Base-by-base conservation (phyloP, 2,113 vertebrate genomes). In the Eurystomus gularis region DNA sequence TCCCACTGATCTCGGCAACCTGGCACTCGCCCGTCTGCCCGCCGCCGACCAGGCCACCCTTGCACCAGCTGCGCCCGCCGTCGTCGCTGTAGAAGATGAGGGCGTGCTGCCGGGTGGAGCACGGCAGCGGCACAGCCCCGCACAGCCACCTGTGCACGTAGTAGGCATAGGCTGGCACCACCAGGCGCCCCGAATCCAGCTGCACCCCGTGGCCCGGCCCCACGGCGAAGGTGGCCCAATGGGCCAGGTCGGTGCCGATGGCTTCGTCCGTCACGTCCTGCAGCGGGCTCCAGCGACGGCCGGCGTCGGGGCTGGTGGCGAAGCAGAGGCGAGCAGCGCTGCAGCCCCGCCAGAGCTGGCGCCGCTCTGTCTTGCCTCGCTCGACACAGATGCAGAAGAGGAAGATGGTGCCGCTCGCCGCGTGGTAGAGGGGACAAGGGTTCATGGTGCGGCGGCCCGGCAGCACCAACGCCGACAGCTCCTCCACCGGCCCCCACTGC, bases 361-460 rank as follows among this genome's bases (percentile, higher is more conserved):
- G 65, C 9, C 25, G 48, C 90, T 99, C 99, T 0, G 99, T 97
- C 58, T 98, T 97, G 2, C 97, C 97, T n/a, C 77, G 97, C 66
- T 96, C 86, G 23, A 99, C 98, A 7, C 99, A 99, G 83, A 99
- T 99, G 97, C 99, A 99, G 98, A 99, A 99, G 28, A 99, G 97
- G 97, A 99, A 99, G 29, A 99, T 49, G 6, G 92, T 29, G 61
- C 72, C 73, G 7, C 31, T 97, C 5, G 48, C 17, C 46, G 31
- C 64, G 12, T 98, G 97, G 73, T 97, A 98, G 44, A 98, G 94
- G 1, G 98, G 98, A 51, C 98, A 98, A 3, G 98, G 98, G 96
- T 90, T 98, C 98, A 98, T 98, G 86, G 98, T 98, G 42, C 98
- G 98, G 93, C 81, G 95, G 17, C 89, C 92, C 1, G 97, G 97